Conservation (phyloP, 2,113 vertebrate species). For the Plectropomus leopardus region DNA sequence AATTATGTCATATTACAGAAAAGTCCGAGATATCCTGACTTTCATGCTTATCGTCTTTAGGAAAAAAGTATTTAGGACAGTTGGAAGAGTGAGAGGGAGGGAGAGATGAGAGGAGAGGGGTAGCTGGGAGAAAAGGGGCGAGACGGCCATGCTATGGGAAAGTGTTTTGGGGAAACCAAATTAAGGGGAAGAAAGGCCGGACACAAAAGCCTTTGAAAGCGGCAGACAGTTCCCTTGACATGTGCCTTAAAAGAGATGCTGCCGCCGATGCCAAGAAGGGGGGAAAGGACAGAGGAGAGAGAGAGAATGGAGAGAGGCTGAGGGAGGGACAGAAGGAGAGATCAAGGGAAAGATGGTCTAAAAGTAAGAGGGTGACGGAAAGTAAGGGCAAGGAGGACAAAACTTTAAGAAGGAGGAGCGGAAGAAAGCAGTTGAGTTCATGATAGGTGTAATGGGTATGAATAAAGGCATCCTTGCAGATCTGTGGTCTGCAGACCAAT, state of each 20-base stretch:
- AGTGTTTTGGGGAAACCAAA: constrained; percentile 85
- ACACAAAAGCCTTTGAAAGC: constrained; percentile 84
- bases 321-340: constrained; percentile 56
- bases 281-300: constrained; percentile 59
- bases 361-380: constrained; percentile 42
- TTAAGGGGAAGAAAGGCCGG: constrained; percentile 82
- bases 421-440: constrained; percentile 35
- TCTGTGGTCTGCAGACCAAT: constrained; percentile 32
- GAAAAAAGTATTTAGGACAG: constrained; percentile 60
- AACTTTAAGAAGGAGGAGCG: constrained; percentile 11
- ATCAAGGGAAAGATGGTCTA: constrained; percentile 60
- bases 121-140: constrained; percentile 69
- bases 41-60: constrained; percentile 20
- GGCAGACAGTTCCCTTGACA: constrained; percentile 86
- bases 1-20: constrained; percentile 10
- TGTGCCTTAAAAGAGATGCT: constrained; percentile 85
- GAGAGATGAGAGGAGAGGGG: constrained; percentile 65
- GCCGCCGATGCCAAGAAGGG: constrained; percentile 78
- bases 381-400: constrained; percentile 32
- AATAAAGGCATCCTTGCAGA: constrained; percentile 53
- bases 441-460: constrained; percentile 61
- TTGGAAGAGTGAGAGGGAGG: constrained; percentile 46
- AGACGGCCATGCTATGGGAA: constrained; percentile 85
- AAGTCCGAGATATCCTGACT: not conserved
- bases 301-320: constrained; percentile 48